Evolutionary conservation across 2,888 invertebrate genomes (phyloP), one percentile per base, ranked within the genome.

Genomic region (Mesorhabditis sp.): DNA sequence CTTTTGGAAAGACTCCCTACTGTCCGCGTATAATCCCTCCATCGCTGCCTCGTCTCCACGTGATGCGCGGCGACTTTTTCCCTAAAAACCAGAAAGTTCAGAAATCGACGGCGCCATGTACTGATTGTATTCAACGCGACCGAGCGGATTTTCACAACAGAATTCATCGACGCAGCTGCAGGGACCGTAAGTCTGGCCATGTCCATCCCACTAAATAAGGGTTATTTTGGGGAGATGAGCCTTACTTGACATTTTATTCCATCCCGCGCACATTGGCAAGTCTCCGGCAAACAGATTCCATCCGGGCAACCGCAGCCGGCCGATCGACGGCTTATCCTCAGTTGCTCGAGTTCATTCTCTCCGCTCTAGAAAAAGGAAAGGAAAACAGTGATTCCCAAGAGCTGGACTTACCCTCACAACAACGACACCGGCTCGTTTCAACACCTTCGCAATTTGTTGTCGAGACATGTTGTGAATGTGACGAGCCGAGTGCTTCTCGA

Each of bases 221-320:
- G 28, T 28, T 28, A 28, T 28, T 28, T 28, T 28, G 28, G 28
- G 28, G 28, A 28, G 28, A 28, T 28, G 28, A 28, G 28, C 28
- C 28, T 28, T 28, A 71, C 71, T 66, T 78, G 78, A 50, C 78
- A 78, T 15, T 70, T 66, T 5, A 78, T 74, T 6, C 74, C 76
- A 4, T 70, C 67, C 4, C 64, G 10, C 4, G 66, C 65, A 66
- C 78, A 78, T 68, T 76, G 69, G 67, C 78, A 78, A 4, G 72
- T 76, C 7, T 73, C 71, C 43, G 78, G 76, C 5, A 68, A 45
- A 41, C 78, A 78, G 0, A 72, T 66, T 28, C 78, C 78, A 4
- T 72, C 73, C 61, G 65, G 43, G 65, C 78, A 78, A n/a, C 68
- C 61, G 63, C 78, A 78, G 7, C 78, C 78, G 66, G 76, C 76